A percentile compares a stretch with the other conserved stretches of the same genome.
Evolutionary conservation across 1,140 invertebrate species (phyloP).

Genomic region (Melipona quadrifasciata): DNA sequence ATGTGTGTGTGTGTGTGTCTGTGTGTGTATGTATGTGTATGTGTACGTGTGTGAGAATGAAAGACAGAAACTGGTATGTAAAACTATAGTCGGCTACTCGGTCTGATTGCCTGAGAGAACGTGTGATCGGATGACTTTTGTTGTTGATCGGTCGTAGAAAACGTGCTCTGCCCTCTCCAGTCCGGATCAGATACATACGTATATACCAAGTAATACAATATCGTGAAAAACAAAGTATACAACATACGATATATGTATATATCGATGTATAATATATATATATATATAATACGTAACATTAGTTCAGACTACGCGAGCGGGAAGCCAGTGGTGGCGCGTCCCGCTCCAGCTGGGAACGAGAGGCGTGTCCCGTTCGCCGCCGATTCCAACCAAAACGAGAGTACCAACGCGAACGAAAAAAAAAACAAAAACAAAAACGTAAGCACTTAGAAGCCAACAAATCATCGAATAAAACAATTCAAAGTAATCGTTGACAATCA

Average conservation of each 20-base stretch:
- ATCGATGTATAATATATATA: conserved; percentile 8
- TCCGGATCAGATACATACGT: conserved; percentile 64
- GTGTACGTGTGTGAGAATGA: conserved; percentile 14
- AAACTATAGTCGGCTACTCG: not conserved
- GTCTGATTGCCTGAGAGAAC: conserved; percentile 24
- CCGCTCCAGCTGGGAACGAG: conserved; percentile 47
- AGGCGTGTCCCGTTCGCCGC: conserved; percentile 73
- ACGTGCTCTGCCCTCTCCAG: conserved; percentile 77
- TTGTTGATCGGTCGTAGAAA: conserved; percentile 52
- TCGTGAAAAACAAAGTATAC: not conserved
- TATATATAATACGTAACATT: conserved; percentile 7
- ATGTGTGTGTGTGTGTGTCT: no score
- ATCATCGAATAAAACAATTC: conserved; percentile 65
- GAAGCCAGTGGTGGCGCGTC: conserved; percentile 10
- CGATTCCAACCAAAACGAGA: conserved; percentile 52
- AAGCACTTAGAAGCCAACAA: conserved; percentile 61
- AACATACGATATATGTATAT: not conserved
- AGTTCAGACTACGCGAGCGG: conserved; percentile 57
- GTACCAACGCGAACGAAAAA: conserved; percentile 38
- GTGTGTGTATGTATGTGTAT: not conserved
- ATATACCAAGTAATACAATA: not conserved
- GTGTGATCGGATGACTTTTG: conserved; percentile 55
- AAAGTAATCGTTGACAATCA: conserved; percentile 66
- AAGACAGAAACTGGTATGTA: conserved; percentile 8
- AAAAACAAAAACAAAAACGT: conserved; percentile 8